These are phyloP conservation scores for Lathronympha strigana DNA, from an alignment of 2,888 invertebrate genomes.

Conservation along the genomic window DNA sequence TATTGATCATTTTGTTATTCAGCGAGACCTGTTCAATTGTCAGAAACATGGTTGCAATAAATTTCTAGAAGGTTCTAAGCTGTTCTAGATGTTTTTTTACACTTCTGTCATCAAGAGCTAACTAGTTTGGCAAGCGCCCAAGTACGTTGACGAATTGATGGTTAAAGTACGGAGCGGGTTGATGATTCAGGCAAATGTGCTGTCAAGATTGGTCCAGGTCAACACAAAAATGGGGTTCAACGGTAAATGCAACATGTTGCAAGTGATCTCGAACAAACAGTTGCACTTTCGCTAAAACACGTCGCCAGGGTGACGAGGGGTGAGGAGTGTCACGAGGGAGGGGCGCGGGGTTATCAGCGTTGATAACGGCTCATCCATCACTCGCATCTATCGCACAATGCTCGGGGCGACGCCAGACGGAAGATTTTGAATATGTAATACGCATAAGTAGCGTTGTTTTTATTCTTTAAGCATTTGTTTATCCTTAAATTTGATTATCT, in stretches of 20 bases:
- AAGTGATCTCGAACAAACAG: conserved; percentile 27
- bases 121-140: conserved; percentile 36
- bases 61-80: conserved; percentile 14
- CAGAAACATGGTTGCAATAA: conserved; percentile 16
- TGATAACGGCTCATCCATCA: conserved; percentile 81
- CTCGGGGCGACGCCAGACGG: conserved; percentile 57
- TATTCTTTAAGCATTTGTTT: conserved; percentile 4
- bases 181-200: conserved; percentile 7
- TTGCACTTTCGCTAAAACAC: conserved; percentile 58
- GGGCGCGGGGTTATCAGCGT: conserved; percentile 75
- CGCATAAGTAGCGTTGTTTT: conserved; percentile 33
- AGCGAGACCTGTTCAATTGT: conserved; percentile 29
- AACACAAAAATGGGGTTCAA: conserved; percentile 18
- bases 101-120: conserved; percentile 29
- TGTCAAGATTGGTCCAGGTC: conserved; percentile 24
- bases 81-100: conserved; percentile 5
- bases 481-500: background rate
- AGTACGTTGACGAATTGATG: conserved; percentile 21
- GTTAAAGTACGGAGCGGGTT: conserved; percentile 6
- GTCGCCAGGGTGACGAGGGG: conserved; percentile 49
- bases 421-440: conserved; percentile 63
- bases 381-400: conserved; percentile 60
- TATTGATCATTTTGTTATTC: conserved; percentile 41
- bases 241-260: conserved; percentile 28
- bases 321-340: conserved; percentile 53